Evolutionary conservation across 2,888 invertebrate genomes (phyloP), one percentile per base, ranked within the genome.

Genomic region (Andrena chrysosceles): DNA sequence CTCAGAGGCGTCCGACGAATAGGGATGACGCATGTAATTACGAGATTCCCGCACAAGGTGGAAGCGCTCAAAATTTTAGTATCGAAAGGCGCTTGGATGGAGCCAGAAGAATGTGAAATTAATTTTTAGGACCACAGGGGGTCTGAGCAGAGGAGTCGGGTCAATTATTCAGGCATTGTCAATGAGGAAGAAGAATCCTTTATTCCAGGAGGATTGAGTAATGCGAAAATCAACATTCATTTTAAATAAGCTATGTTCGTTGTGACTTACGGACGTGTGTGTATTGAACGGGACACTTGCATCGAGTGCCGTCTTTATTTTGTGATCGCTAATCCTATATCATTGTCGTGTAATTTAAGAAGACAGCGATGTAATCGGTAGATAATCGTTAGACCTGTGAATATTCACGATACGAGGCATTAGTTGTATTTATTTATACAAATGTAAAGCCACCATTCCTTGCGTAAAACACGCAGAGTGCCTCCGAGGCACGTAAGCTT

Each of bases 401-500:
- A 23, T 72, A 31, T 70, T 59, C 29, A 16, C 33, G 64, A 67
- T 42, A 66, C 56, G 73, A 62, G 62, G 73, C 77, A 81, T 81
- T 81, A 77, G 56, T 23, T 48, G 29, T 83, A 83, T 77, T 83
- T 83, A 81, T 81, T 81, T 69, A 63, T 66, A 48, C 69, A 13
- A 48, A 48, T 49, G 48, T 63, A 29, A 64, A 59, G 35, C 59
- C n/a, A 49, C 23, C 23, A 56, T n/a, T 23, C 48, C n/a, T 23
- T 48, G 49, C 69, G 56, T 8, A 20, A 66, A 23, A 54, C 16
- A 10, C 62, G 20, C 16, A 8, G 7, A 6, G 81, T 59, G 60
- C 63, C 54, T 67, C 16, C 56, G 56, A 23, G 29, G 35, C 42
- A 56, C 71, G 67, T 62, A 64, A 33, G 31, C 10, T 66, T 71